Evolutionary conservation across 2,113 vertebrate species (phyloP).

Genomic region (Callipepla squamata): DNA sequence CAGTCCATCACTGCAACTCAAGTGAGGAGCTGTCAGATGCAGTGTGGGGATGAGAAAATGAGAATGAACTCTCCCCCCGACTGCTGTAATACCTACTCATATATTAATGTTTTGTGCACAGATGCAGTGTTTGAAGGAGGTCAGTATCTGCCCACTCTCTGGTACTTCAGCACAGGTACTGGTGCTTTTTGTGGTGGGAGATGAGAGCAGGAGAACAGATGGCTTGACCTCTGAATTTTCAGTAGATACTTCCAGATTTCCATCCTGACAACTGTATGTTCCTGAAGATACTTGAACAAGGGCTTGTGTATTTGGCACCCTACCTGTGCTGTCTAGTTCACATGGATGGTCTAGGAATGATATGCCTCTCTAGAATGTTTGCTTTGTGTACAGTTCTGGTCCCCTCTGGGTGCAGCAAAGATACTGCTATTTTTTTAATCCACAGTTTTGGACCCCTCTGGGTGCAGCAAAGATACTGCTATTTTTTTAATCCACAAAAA

Average conservation of each 20-base stretch:
- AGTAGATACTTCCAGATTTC: not conserved
- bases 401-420: not conserved
- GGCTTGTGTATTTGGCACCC: not conserved
- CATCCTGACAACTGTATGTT: rapidly evolving
- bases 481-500: not conserved
- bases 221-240: not conserved
- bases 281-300: rapidly evolving
- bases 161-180: not conserved
- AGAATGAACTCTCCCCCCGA: not conserved
- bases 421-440: not conserved
- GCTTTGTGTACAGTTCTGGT: not conserved
- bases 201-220: not conserved
- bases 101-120: not conserved
- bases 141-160: rapidly evolving
- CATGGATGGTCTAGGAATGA: not conserved
- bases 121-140: not conserved
- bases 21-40: not conserved
- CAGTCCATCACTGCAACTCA: not conserved
- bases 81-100: not conserved
- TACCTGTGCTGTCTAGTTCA: not conserved
- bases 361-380: not conserved
- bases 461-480: not conserved
- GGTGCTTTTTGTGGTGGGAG: not conserved
- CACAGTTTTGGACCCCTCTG: not conserved
- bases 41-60: not conserved